phyloP scores from a whole-genome alignment of 2,888 invertebrate species.

The Mechanitis mazaeus region DNA sequence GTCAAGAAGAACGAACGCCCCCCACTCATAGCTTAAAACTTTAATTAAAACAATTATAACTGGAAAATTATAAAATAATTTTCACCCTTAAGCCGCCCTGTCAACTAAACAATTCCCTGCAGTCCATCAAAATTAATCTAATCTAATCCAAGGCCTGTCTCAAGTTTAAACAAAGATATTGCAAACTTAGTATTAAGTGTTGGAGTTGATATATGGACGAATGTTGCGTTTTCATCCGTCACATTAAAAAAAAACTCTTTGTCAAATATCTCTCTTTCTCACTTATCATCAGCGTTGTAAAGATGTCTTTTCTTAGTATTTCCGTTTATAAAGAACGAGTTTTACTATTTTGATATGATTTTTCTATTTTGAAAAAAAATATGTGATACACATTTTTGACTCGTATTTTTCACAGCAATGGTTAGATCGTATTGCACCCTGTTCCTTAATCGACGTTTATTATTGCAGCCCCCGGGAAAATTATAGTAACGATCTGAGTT shows the following conservation, averaged over 20 bases:
- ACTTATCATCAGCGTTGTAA: no score
- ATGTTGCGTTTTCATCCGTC: constrained; percentile 20
- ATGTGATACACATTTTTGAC: constrained; percentile 2
- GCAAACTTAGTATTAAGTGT: constrained; percentile 62
- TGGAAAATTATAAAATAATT: constrained; percentile 67
- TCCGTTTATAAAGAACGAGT: neutral
- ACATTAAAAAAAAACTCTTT: neutral
- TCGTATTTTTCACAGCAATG: constrained; percentile 36
- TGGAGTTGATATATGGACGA: constrained; percentile 34
- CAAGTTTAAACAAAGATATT: constrained; percentile 72
- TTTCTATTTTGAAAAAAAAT: neutral
- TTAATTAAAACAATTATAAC: constrained; percentile 69
- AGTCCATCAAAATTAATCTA: constrained; percentile 76
- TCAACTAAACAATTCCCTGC: constrained; percentile 69
- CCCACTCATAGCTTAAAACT: constrained; percentile 56
- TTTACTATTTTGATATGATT: neutral
- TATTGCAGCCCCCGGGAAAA: constrained; percentile 48
- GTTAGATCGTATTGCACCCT: constrained; percentile 41
- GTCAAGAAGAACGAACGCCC: constrained; percentile 45
- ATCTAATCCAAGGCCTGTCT: constrained; percentile 65
- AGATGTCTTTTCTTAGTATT: no score
- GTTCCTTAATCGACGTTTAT: constrained; percentile 60
- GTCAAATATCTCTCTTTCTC: no score
- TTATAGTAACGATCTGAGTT: constrained; percentile 37
- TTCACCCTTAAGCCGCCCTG: constrained; percentile 59